A percentile compares a stretch with the other conserved stretches of the same genome.
These are phyloP conservation scores for Acromyrmex echinatior DNA, from an alignment of 1,140 invertebrate species.

Conservation along the genomic window DNA sequence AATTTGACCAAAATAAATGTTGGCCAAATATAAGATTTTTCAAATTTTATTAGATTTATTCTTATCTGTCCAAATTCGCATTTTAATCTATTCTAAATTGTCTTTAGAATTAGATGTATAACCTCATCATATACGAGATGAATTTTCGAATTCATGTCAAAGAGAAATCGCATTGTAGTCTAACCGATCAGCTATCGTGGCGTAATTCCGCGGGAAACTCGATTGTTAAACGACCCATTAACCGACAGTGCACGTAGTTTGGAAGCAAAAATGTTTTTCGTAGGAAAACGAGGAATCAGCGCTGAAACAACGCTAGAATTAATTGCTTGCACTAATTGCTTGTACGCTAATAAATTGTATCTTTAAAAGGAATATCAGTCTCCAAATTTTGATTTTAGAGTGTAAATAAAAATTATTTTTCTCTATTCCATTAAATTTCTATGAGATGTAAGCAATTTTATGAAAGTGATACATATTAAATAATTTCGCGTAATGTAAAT, in stretches of 20 bases:
- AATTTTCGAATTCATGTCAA: conserved; percentile 39
- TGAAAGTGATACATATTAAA: not conserved
- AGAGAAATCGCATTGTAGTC: conserved; percentile 40
- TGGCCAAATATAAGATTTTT: too few species aligned
- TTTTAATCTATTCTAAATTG: not conserved
- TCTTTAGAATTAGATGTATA: conserved; percentile 24
- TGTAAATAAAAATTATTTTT: not conserved
- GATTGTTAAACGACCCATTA: conserved; percentile 35
- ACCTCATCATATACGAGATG: not conserved
- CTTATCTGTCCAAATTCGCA: too few species aligned
- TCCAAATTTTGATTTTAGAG: not conserved
- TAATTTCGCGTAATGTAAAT: not conserved
- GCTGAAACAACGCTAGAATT: not conserved
- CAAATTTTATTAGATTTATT: too few species aligned
- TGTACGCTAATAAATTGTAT: not conserved
- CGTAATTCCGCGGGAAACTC: conserved; percentile 15
- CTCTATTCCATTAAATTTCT: not conserved
- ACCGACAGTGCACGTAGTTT: not conserved
- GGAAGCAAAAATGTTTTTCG: conserved; percentile 13
- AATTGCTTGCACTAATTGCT: conserved; percentile 4
- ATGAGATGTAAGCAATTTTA: not conserved
- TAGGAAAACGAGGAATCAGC: not conserved
- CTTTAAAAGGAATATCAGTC: not conserved
- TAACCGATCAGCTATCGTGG: conserved; percentile 22
- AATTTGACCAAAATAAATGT: too few species aligned